A percentile compares a stretch with the other conserved stretches of the same genome.
Conservation (phyloP, 2,888 invertebrate genomes). For the Charanyca ferruginea region DNA sequence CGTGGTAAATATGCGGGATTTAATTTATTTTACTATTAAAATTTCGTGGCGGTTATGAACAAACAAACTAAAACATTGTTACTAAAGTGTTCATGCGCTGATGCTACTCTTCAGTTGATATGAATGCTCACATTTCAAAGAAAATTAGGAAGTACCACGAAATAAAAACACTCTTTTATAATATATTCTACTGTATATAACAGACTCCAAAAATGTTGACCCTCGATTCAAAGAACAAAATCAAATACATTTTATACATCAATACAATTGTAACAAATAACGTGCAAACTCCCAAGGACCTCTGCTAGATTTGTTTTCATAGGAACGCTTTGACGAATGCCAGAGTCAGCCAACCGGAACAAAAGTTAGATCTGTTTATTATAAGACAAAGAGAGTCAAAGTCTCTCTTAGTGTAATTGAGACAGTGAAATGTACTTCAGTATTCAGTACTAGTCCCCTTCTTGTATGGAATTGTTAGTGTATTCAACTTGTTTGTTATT, state of each 20-base stretch:
- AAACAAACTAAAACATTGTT: neutral
- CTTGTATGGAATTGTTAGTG: constrained; percentile 38
- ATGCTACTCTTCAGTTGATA: too few relatives aligned
- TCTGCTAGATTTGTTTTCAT: constrained; percentile 69
- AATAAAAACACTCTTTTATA: neutral
- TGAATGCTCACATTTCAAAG: too few relatives aligned
- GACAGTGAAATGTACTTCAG: constrained; percentile 58
- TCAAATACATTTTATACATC: constrained; percentile 65
- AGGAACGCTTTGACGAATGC: constrained; percentile 76
- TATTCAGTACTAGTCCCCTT: constrained; percentile 32
- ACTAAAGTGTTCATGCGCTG: neutral
- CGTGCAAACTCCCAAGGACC: constrained; percentile 65
- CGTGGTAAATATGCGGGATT: constrained; percentile 56
- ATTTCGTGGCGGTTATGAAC: constrained; percentile 15
- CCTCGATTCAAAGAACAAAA: constrained; percentile 54
- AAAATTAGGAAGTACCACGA: neutral
- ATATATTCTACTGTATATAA: neutral
- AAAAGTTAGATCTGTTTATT: constrained; percentile 73
- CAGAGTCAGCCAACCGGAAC: constrained; percentile 69
- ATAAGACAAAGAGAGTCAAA: constrained; percentile 66
- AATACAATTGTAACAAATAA: constrained; percentile 56
- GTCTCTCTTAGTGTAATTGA: constrained; percentile 66
- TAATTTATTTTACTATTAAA: constrained; percentile 55
- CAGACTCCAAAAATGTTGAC: constrained; percentile 4
- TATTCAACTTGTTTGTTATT: constrained; percentile 43